These are phyloP conservation scores for Pithys albifrons DNA, from an alignment of 2,113 vertebrate genomes.

Conservation along the genomic window DNA sequence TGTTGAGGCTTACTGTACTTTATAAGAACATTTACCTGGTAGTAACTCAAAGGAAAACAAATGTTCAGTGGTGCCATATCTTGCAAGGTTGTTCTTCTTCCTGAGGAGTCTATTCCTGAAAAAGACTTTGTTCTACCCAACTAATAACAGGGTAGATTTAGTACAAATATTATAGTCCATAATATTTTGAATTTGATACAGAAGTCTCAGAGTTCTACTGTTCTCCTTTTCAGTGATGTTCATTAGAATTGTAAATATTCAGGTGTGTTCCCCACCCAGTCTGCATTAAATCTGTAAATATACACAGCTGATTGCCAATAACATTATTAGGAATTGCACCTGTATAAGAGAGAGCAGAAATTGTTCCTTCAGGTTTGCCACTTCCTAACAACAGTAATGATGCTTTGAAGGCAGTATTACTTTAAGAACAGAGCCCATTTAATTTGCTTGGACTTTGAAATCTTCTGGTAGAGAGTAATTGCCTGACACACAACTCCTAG, in stretches of 20 bases:
- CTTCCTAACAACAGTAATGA: slow-evolving; percentile 44
- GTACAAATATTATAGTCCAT: neutral
- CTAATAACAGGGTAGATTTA: neutral
- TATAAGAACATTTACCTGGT: neutral
- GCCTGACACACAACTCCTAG: slow-evolving; percentile 60
- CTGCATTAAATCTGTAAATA: slow-evolving; percentile 20
- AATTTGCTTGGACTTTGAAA: slow-evolving; percentile 67
- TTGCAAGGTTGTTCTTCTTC: neutral
- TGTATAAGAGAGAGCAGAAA: neutral
- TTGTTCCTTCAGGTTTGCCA: neutral
- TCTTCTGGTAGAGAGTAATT: slow-evolving; percentile 69
- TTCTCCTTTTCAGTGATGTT: neutral
- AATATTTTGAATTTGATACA: neutral
- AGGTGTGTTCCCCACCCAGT: neutral
- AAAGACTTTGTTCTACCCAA: neutral
- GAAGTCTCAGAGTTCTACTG: neutral
- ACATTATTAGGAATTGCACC: neutral
- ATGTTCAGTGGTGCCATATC: neutral
- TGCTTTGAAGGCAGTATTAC: slow-evolving; percentile 38
- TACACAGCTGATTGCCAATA: neutral
- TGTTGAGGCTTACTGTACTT: neutral
- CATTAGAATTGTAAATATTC: neutral
- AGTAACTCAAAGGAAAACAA: neutral
- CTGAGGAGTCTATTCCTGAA: neutral
- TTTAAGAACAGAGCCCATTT: slow-evolving; percentile 60